Evolutionary conservation across 2,888 invertebrate genomes (phyloP).

Genomic region (Leptopilina myrica): DNA sequence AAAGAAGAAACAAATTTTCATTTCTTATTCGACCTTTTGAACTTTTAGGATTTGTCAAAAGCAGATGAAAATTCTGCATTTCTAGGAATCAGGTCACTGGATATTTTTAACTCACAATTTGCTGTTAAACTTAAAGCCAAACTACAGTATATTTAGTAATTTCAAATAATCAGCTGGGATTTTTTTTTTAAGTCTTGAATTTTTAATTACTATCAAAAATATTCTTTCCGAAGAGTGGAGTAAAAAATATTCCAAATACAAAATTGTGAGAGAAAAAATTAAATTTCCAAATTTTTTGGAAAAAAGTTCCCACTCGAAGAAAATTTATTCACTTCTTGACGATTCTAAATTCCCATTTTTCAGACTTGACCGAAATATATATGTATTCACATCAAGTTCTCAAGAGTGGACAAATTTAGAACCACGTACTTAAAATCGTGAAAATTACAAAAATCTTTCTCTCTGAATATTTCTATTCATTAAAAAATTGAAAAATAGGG

Average conservation of each 20-base stretch:
- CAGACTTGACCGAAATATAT: conserved; percentile 41
- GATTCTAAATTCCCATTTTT: conserved; percentile 36
- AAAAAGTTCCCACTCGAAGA: too few species aligned
- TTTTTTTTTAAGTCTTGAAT: neutral
- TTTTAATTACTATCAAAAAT: too few species aligned
- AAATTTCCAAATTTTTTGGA: too few species aligned
- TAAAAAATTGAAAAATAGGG: too few species aligned
- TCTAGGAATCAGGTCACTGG: conserved; percentile 60
- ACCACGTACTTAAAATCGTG: conserved; percentile 49
- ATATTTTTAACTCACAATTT: conserved; percentile 62
- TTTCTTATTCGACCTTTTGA: neutral
- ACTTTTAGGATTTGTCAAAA: conserved; percentile 54
- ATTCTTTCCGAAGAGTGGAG: neutral
- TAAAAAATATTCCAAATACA: neutral
- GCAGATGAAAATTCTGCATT: conserved; percentile 57
- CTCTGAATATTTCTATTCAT: too few species aligned
- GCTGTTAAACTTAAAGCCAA: neutral
- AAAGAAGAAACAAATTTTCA: neutral
- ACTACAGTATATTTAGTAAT: neutral
- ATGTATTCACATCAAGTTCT: conserved; percentile 28
- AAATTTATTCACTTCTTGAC: too few species aligned
- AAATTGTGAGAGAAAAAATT: neutral
- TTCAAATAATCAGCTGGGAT: neutral
- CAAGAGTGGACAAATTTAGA: conserved; percentile 26
- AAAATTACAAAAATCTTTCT: too few species aligned